Evolutionary conservation across 2,888 invertebrate genomes (phyloP).

Genomic region (Hirtodrosophila confusa): DNA sequence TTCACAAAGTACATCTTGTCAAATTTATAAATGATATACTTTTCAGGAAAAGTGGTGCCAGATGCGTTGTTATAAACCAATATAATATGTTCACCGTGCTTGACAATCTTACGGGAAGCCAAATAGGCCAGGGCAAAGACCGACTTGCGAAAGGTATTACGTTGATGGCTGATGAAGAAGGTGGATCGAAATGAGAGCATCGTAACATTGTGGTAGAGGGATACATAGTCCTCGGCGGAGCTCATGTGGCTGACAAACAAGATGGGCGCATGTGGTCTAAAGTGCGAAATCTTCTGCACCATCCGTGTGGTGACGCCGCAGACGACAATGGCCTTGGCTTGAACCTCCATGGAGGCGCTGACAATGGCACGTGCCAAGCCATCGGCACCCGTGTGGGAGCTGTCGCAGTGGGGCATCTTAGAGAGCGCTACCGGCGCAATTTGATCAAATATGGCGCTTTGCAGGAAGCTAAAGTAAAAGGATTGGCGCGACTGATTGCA

Average conservation of each 20-base stretch:
- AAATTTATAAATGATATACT: constrained; percentile 72
- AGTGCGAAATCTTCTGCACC: constrained; percentile 80
- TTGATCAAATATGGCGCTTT: constrained; percentile 59
- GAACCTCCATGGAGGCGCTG: constrained; percentile 70
- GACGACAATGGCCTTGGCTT: constrained; percentile 75
- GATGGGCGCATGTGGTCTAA: constrained; percentile 76
- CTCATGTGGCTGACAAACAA: constrained; percentile 73
- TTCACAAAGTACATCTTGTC: constrained; percentile 49
- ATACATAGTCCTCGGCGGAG: constrained; percentile 70
- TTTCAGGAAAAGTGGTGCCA: constrained; percentile 68
- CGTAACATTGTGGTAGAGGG: constrained; percentile 73
- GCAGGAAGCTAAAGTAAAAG: constrained; percentile 63
- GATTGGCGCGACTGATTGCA: constrained; percentile 17
- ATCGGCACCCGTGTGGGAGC: constrained; percentile 71
- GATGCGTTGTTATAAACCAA: constrained; percentile 67
- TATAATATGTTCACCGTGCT: constrained; percentile 58
- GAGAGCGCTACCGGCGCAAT: constrained; percentile 51
- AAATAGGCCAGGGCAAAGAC: constrained; percentile 71
- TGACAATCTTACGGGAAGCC: constrained; percentile 45
- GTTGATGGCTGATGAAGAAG: constrained; percentile 36
- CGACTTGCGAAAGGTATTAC: constrained; percentile 60
- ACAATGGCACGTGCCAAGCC: constrained; percentile 74
- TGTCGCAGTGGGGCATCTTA: constrained; percentile 65
- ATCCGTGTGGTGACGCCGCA: constrained; percentile 75
- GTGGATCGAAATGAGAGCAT: constrained; percentile 66